phyloP scores from a whole-genome alignment of 2,888 invertebrate species.

The Bembecia ichneumoniformis region DNA sequence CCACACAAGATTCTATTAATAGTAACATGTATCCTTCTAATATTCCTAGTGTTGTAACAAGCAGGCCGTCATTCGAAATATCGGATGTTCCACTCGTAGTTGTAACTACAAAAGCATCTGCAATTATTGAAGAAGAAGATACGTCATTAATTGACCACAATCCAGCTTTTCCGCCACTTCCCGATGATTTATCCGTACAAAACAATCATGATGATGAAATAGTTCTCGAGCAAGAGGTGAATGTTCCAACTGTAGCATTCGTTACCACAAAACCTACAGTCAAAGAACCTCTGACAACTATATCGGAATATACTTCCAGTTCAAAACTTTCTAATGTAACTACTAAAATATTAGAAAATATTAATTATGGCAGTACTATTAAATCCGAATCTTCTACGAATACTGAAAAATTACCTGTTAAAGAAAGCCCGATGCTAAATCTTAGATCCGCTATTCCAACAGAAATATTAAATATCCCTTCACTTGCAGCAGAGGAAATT shows the following conservation, averaged over 20 bases:
- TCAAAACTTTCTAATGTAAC: slow-evolving; percentile 14
- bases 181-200: slow-evolving; percentile 53
- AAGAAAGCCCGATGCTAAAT: slow-evolving; percentile 46
- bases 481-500: slow-evolving; percentile 34
- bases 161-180: slow-evolving; percentile 61
- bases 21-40: slow-evolving; percentile 44
- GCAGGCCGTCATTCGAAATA: slow-evolving; percentile 27
- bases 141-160: slow-evolving; percentile 45
- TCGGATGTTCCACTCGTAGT: slow-evolving; percentile 20
- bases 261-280: slow-evolving; percentile 11
- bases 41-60: slow-evolving; percentile 32
- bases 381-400: slow-evolving; percentile 17
- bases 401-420: slow-evolving; percentile 20
- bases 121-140: slow-evolving; percentile 56
- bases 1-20: slow-evolving; percentile 46
- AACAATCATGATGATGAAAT: slow-evolving; percentile 57
- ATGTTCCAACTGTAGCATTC: slow-evolving; percentile 16
- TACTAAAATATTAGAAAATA: slow-evolving; percentile 20
- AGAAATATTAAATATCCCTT: slow-evolving; percentile 40
- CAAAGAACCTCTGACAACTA: slow-evolving; percentile 26
- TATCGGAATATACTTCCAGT: slow-evolving; percentile 23
- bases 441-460: slow-evolving; percentile 54
- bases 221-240: slow-evolving; percentile 39
- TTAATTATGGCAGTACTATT: slow-evolving; percentile 18
- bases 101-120: slow-evolving; percentile 35